Evolutionary conservation across 1,140 invertebrate genomes (phyloP), one percentile per base, ranked within the genome.

Genomic region (Musca domestica): DNA sequence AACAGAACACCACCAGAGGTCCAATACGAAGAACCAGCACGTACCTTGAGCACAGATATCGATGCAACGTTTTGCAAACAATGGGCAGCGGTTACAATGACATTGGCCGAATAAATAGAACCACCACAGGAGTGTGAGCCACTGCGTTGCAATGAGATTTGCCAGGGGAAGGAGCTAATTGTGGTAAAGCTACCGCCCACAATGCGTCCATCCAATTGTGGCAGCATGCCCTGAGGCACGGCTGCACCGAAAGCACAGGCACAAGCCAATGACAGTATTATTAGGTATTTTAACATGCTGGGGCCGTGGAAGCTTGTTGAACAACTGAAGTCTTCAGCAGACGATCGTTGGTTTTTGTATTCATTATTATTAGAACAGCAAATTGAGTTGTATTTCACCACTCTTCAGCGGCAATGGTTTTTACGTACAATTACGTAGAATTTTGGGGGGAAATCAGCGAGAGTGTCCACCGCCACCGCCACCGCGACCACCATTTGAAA

Each of bases 61-160:
- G 34, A 41, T 5, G 71, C 69, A 61, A 73, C 71, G 77, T 79
- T 75, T 34, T 83, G 77, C 65, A 87, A 58, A 68, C 88, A 89
- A 73, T 89, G 88, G 61, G 86, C 88, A 23, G 88, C 87, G 14
- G 85, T 87, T 23, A 89, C 49, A 49, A 87, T 75, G 9, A 54
- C 64, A 1, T 74, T 72, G 10, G 47, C 9, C 3, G 17, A 15
- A 74, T 88, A 83, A 67, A 89, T 78, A 15, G 85, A 84, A 14
- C 85, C 88, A 12, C 88, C 88, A 70, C 88, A 89, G 58, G 70
- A 74, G 68, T 83, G 83, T 23, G 72, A 73, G 48, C 77, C 75
- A 4, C 22, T 27, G 3, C 41, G 51, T 67, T 25, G 74, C 23
- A 79, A 3, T 3, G 77, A 79, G n/a, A 79, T 71, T 72, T 79